phyloP scores from a whole-genome alignment of 2,888 invertebrate genomes.

The Torymus auratus region DNA sequence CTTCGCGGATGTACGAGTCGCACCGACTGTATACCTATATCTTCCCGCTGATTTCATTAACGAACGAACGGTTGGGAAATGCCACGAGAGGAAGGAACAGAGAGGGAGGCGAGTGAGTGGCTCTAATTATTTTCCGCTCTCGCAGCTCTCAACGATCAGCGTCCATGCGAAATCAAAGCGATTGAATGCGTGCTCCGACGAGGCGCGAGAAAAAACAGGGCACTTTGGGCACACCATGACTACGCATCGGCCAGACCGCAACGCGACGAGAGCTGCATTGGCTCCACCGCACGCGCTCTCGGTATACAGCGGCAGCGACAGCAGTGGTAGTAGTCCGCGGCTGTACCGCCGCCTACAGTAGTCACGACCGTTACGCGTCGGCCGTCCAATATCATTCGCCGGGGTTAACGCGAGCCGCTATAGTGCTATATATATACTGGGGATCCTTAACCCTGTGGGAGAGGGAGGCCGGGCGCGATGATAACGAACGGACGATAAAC shows the following conservation, averaged over 20 bases:
- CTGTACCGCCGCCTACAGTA: constrained; percentile 20
- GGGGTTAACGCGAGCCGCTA: constrained; percentile 30
- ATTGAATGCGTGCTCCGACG: too few relatives aligned
- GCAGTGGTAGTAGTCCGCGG: neutral
- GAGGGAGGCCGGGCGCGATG: neutral
- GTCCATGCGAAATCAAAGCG: neutral
- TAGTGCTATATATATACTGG: neutral
- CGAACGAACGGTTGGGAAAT: neutral
- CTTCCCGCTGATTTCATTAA: constrained; percentile 11
- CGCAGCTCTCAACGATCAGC: neutral
- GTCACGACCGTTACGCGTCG: constrained; percentile 43
- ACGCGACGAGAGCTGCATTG: neutral
- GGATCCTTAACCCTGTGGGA: neutral
- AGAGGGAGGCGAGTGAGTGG: neutral
- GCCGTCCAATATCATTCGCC: constrained; percentile 37
- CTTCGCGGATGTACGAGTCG: too few relatives aligned
- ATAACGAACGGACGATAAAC: constrained; percentile 42
- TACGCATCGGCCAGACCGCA: neutral
- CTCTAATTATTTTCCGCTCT: constrained; percentile 13
- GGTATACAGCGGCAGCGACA: too few relatives aligned
- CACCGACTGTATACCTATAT: too few relatives aligned
- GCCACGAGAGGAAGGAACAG: too few relatives aligned
- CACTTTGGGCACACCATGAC: too few relatives aligned
- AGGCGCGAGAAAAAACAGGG: too few relatives aligned
- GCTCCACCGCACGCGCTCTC: too few relatives aligned